Evolutionary conservation across 2,888 invertebrate species (phyloP).

Genomic region (Metellina segmentata): DNA sequence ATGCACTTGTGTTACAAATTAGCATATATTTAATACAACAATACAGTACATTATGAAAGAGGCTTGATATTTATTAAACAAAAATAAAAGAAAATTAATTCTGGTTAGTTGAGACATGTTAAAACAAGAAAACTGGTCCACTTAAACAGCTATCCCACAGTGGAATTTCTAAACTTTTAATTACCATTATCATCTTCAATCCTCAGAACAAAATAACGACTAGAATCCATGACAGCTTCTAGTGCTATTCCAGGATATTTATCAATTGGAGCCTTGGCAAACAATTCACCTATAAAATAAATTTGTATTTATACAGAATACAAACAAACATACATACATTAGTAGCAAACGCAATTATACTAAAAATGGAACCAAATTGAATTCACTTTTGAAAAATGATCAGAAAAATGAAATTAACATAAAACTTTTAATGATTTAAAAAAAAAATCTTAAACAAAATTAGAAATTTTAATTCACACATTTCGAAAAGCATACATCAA

Average conservation of each 20-base stretch:
- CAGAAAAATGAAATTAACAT: too few relatives aligned
- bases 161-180: background rate
- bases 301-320: background rate
- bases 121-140: too few relatives aligned
- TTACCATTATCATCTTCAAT: slow-evolving; percentile 96
- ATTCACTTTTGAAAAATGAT: too few relatives aligned
- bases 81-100: too few relatives aligned
- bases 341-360: too few relatives aligned
- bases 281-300: slow-evolving; percentile 86
- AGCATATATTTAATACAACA: too few relatives aligned
- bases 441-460: background rate
- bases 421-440: background rate
- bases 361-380: too few relatives aligned
- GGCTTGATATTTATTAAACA: too few relatives aligned
- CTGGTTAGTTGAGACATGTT: too few relatives aligned
- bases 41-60: too few relatives aligned
- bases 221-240: slow-evolving; percentile 97
- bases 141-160: too few relatives aligned
- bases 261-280: slow-evolving; percentile 97
- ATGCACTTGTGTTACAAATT: too few relatives aligned
- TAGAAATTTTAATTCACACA: background rate
- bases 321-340: background rate
- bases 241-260: slow-evolving; percentile 96
- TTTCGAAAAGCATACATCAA: background rate
- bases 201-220: slow-evolving; percentile 96